Conservation (phyloP, 2,113 vertebrate genomes). For the Tetrao urogallus region DNA sequence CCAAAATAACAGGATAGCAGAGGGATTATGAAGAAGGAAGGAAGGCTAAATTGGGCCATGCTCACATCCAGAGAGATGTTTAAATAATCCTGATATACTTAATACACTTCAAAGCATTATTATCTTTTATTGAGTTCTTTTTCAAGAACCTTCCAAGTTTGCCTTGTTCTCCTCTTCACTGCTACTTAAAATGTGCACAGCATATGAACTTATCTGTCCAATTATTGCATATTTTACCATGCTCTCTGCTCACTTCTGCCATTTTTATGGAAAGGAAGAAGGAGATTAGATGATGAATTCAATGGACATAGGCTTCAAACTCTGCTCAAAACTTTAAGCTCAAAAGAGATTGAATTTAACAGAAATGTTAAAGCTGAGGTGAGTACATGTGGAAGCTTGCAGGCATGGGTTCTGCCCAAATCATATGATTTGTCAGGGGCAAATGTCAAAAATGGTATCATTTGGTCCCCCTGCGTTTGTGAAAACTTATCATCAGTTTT, state of each 20-base stretch:
- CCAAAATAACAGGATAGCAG: slow-evolving; percentile 1
- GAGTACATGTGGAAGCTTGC: not conserved
- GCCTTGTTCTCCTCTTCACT: not conserved
- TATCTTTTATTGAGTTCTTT: slow-evolving; percentile 10
- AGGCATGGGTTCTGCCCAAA: not conserved
- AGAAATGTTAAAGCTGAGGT: not conserved
- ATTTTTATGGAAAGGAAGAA: not conserved
- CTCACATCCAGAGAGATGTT: not conserved
- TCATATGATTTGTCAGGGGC: not conserved
- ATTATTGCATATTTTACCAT: not conserved
- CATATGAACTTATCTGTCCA: not conserved
- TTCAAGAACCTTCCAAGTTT: not conserved
- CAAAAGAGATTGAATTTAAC: not conserved
- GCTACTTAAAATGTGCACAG: not conserved
- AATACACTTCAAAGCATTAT: slow-evolving; percentile 48
- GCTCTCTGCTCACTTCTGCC: not conserved
- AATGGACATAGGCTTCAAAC: not conserved
- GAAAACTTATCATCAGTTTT: not conserved
- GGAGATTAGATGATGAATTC: not conserved
- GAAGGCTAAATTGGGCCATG: not conserved
- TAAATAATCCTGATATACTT: slow-evolving; percentile 45
- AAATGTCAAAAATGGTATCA: fast-evolving
- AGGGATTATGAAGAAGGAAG: slow-evolving; percentile 1
- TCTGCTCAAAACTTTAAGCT: not conserved
- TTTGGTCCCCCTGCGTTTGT: fast-evolving